Evolutionary conservation across 2,888 invertebrate genomes (phyloP).

Genomic region (Acanthosepion esculentum): DNA sequence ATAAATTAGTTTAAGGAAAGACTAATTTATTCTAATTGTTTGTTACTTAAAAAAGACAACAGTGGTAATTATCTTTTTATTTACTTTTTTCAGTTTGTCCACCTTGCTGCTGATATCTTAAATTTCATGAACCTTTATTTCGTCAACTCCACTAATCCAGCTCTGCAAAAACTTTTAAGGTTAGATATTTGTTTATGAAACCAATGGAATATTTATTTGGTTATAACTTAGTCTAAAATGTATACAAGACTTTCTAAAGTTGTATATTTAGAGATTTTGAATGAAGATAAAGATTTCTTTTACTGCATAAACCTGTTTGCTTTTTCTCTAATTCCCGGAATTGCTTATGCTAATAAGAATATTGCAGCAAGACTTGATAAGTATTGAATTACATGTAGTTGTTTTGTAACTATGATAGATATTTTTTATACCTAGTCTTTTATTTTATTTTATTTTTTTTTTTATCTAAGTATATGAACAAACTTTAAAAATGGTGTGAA

Average conservation of each 20-base stretch:
- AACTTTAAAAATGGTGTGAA: too few relatives aligned
- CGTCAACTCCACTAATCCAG: conserved; percentile 79
- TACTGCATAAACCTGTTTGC: neutral
- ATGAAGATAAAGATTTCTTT: neutral
- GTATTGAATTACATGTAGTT: neutral
- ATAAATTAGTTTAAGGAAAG: too few relatives aligned
- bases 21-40: too few relatives aligned
- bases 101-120: conserved; percentile 89
- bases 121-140: conserved; percentile 88
- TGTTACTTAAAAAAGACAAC: too few relatives aligned
- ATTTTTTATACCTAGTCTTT: neutral
- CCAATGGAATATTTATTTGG: neutral
- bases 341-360: too few relatives aligned
- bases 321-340: neutral
- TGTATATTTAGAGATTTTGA: neutral
- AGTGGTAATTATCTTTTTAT: too few relatives aligned
- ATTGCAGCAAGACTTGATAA: neutral
- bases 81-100: conserved; percentile 82
- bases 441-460: neutral
- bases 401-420: neutral
- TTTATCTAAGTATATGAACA: too few relatives aligned
- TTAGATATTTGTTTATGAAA: neutral
- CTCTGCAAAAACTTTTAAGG: conserved; percentile 45
- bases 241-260: neutral
- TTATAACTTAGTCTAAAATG: neutral